phyloP scores from a whole-genome alignment of 2,888 invertebrate species.

The Drosophila phalerata region DNA sequence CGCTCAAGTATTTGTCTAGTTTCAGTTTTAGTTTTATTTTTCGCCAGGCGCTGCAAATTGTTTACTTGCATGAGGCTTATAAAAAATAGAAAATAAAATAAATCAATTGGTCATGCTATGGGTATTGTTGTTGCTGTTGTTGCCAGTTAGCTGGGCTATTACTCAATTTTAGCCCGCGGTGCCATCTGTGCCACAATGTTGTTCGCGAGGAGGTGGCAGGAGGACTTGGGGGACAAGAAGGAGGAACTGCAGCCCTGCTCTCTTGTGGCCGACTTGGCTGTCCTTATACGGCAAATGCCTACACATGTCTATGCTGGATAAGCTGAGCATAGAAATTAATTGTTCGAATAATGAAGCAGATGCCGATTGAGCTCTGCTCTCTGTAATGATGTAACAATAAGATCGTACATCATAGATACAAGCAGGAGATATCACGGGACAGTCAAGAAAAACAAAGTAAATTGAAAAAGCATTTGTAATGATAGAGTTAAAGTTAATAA shows the following conservation, averaged over 20 bases:
- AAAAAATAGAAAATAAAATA: slow-evolving; percentile 76
- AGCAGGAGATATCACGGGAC: slow-evolving; percentile 44
- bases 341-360: slow-evolving; percentile 74
- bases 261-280: slow-evolving; percentile 19
- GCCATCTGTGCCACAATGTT: slow-evolving; percentile 52
- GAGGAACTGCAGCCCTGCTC: slow-evolving; percentile 1
- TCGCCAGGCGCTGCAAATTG: slow-evolving; percentile 55
- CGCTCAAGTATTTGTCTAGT: slow-evolving; percentile 73
- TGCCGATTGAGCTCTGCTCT: slow-evolving; percentile 37
- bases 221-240: background rate
- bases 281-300: slow-evolving; percentile 68
- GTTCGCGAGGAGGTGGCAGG: slow-evolving; percentile 23
- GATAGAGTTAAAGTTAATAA: slow-evolving; percentile 12
- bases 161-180: slow-evolving; percentile 76
- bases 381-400: slow-evolving; percentile 58
- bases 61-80: slow-evolving; percentile 55
- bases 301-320: slow-evolving; percentile 55
- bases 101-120: slow-evolving; percentile 78
- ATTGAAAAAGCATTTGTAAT: slow-evolving; percentile 17
- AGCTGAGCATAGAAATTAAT: slow-evolving; percentile 61
- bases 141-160: slow-evolving; percentile 74
- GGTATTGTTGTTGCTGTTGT: slow-evolving; percentile 42
- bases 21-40: slow-evolving; percentile 40
- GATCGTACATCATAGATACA: slow-evolving; percentile 53
- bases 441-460: slow-evolving; percentile 35